Evolutionary conservation across 2,797 vertebrate species (phyloP).

Genomic region (Linurgus olivaceus): DNA sequence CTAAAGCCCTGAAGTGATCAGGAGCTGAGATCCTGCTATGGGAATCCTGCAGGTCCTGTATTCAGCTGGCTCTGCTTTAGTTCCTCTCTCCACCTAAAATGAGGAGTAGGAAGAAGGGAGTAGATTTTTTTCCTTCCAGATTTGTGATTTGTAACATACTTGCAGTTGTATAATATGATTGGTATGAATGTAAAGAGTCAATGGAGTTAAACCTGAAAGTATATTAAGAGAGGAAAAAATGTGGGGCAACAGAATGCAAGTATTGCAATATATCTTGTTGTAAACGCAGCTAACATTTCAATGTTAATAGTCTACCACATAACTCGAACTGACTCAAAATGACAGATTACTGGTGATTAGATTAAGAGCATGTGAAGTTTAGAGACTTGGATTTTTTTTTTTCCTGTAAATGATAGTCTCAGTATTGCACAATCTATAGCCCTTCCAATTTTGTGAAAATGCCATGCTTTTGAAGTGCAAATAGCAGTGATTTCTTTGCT

Average conservation of each 20-base stretch:
- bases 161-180: neutral
- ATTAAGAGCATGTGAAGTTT: neutral
- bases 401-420: neutral
- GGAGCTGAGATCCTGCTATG: neutral
- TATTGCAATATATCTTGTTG: neutral
- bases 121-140: neutral
- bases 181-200: neutral
- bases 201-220: neutral
- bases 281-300: neutral
- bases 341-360: neutral
- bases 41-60: neutral
- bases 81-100: neutral
- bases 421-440: neutral
- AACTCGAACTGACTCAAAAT: neutral
- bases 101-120: neutral
- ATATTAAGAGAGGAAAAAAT: neutral
- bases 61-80: neutral
- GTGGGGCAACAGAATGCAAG: neutral
- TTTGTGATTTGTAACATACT: neutral
- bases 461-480: constrained; percentile 54
- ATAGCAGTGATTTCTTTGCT: constrained; percentile 35
- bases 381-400: neutral
- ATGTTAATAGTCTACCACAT: neutral
- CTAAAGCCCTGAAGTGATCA: neutral
- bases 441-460: constrained; percentile 30